A percentile compares a stretch with the other conserved stretches of the same genome.
Evolutionary conservation across 2,888 invertebrate genomes (phyloP).

Genomic region (Agrochola lota): DNA sequence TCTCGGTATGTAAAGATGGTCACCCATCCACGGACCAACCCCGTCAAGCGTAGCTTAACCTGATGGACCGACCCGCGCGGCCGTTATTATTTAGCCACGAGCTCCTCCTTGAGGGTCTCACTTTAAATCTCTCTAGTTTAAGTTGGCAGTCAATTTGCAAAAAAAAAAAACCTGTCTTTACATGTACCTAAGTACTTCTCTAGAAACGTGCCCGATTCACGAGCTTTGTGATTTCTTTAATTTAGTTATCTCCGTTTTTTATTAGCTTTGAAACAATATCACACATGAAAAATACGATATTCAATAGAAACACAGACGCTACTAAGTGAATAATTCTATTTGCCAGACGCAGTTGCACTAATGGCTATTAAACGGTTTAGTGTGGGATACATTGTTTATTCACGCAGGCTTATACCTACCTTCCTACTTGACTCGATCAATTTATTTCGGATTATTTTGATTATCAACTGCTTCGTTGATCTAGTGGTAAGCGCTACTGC

Average conservation of each 20-base stretch:
- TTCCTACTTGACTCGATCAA: background rate
- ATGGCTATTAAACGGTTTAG: constrained; percentile 40
- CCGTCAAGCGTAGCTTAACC: too few relatives aligned
- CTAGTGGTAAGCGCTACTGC: background rate
- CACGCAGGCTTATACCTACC: background rate
- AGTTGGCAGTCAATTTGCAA: too few relatives aligned
- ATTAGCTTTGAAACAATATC: background rate
- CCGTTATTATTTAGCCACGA: too few relatives aligned
- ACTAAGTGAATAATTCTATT: constrained; percentile 33
- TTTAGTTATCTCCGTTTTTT: background rate
- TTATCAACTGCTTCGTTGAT: background rate
- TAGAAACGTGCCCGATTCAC: too few relatives aligned
- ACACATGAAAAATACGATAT: background rate
- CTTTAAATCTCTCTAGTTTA: too few relatives aligned
- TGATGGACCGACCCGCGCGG: too few relatives aligned
- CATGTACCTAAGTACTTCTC: too few relatives aligned
- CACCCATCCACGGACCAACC: too few relatives aligned
- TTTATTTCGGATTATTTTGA: background rate
- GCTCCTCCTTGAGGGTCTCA: too few relatives aligned
- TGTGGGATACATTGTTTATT: constrained; percentile 16
- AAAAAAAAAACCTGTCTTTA: too few relatives aligned
- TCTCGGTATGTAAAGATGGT: too few relatives aligned
- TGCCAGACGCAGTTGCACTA: constrained; percentile 15
- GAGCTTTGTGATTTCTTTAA: background rate
- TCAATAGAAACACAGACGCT: background rate